Conservation (phyloP, 2,113 vertebrate genomes). For the Caretta caretta region DNA sequence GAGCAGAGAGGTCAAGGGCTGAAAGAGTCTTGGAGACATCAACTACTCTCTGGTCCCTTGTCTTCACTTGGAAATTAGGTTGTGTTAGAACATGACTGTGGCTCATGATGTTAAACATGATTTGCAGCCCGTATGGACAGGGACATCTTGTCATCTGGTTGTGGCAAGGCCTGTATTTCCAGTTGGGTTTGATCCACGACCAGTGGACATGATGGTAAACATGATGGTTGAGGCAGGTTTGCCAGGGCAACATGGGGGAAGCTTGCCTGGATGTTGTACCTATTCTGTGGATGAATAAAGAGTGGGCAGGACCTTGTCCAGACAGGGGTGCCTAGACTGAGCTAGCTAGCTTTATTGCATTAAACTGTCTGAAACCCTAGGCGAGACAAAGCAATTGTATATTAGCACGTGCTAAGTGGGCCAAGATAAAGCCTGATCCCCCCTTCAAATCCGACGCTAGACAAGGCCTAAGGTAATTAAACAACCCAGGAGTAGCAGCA, state of each 20-base stretch:
- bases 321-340: accelerated
- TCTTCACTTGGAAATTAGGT: too few species aligned
- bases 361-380: accelerated
- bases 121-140: too few species aligned
- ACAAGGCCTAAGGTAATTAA: not conserved
- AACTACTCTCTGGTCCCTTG: too few species aligned
- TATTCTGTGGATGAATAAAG: accelerated
- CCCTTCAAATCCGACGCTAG: accelerated
- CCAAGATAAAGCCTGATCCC: not conserved
- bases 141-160: too few species aligned
- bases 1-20: too few species aligned
- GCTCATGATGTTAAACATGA: too few species aligned
- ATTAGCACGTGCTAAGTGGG: not conserved
- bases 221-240: too few species aligned
- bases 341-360: not conserved
- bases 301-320: not conserved
- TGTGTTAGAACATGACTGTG: too few species aligned
- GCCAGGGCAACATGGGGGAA: not conserved
- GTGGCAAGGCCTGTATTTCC: too few species aligned
- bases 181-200: too few species aligned
- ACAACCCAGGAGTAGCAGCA: not conserved
- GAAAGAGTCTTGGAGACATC: too few species aligned
- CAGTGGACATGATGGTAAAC: too few species aligned
- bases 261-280: not conserved
- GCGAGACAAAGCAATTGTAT: accelerated